Evolutionary conservation across 1,140 invertebrate genomes (phyloP).

Genomic region (Tachypleus tridentatus): DNA sequence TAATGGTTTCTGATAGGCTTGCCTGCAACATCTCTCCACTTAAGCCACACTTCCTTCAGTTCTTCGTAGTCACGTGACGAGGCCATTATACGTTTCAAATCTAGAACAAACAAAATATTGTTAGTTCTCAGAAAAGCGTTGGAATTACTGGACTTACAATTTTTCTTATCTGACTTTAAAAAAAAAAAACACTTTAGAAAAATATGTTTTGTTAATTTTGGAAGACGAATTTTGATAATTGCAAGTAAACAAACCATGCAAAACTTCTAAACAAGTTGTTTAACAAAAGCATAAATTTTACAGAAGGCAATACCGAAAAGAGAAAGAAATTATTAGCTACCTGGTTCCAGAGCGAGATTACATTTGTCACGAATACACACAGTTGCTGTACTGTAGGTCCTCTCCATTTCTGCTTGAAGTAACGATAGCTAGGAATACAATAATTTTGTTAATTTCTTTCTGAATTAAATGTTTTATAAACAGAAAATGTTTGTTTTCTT

Average conservation of each 20-base stretch:
- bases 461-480: no score
- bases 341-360: conserved; percentile 64
- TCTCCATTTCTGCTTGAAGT: conserved; percentile 56
- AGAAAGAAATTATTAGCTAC: conserved; percentile 34
- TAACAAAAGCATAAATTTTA: no score
- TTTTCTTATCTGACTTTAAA: no score
- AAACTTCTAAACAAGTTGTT: no score
- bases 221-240: no score
- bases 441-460: no score
- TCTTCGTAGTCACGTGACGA: conserved; percentile 58
- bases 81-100: conserved; percentile 52
- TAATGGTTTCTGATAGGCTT: conserved; percentile 59
- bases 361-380: conserved; percentile 55
- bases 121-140: no score
- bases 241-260: conserved; percentile 4
- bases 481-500: no score
- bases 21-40: conserved; percentile 52
- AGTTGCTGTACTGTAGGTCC: conserved; percentile 63
- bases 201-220: no score
- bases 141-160: no score
- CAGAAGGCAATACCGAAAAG: no score
- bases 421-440: conserved; percentile 40
- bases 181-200: no score
- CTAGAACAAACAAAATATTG: conserved; percentile 28
- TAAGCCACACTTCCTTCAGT: conserved; percentile 58